Evolutionary conservation across 2,888 invertebrate species (phyloP).

Genomic region (Hoplodrina blanda): DNA sequence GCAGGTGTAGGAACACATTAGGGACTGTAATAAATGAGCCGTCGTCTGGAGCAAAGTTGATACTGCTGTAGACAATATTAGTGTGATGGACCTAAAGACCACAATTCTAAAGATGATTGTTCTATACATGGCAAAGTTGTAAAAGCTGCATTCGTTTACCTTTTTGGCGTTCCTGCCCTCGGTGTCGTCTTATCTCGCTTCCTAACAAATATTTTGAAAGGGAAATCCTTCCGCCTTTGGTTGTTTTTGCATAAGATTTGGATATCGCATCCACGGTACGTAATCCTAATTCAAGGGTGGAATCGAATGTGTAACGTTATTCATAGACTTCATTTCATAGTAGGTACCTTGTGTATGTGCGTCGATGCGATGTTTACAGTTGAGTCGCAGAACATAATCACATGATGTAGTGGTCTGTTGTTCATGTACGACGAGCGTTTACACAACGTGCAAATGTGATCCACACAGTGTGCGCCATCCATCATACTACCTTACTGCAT

Average conservation of each 20-base stretch:
- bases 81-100: background rate
- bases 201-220: constrained; percentile 15
- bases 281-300: constrained; percentile 18
- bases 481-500: constrained; percentile 47
- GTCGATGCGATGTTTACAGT: constrained; percentile 45
- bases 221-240: background rate
- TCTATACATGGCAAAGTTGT: background rate
- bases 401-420: constrained; percentile 50
- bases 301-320: constrained; percentile 32
- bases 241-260: constrained; percentile 16
- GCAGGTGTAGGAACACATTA: too few relatives aligned
- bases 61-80: background rate
- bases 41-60: background rate
- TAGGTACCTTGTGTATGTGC: constrained; percentile 16
- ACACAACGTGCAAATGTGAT: constrained; percentile 57
- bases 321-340: constrained; percentile 24
- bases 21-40: too few relatives aligned
- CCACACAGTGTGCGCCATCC: constrained; percentile 60
- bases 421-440: constrained; percentile 38
- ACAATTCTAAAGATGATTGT: background rate
- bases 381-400: constrained; percentile 51
- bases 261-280: constrained; percentile 3
- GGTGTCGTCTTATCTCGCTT: background rate
- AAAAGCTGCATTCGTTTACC: background rate
- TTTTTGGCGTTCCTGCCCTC: background rate